A percentile compares a stretch with the other conserved stretches of the same genome.
These are phyloP conservation scores for Athalia rosae DNA, from an alignment of 2,888 invertebrate genomes.

Conservation along the genomic window DNA sequence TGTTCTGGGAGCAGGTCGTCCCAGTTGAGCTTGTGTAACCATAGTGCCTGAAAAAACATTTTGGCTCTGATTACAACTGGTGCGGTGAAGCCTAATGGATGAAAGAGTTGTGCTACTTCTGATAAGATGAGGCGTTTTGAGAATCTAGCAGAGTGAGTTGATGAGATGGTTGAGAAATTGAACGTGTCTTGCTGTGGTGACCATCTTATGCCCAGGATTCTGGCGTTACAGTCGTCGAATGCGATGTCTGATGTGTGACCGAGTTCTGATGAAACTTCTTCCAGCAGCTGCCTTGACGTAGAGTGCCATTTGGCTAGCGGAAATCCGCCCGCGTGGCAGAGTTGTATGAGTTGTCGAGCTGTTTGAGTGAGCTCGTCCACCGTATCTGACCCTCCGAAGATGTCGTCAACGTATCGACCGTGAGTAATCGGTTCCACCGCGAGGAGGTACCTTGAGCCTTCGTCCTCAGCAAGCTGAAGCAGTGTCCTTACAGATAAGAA, in stretches of 20 bases:
- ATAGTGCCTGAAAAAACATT: conserved; percentile 10
- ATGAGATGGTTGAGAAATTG: conserved; percentile 13
- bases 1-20: conserved; percentile 17
- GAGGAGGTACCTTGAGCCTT: conserved; percentile 44
- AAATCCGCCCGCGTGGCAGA: conserved; percentile 21
- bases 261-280: background rate
- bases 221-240: background rate
- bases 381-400: conserved; percentile 47
- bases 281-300: too few relatives aligned
- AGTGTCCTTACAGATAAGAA: conserved; percentile 42
- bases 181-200: background rate
- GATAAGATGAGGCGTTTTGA: conserved; percentile 2
- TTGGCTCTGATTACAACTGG: conserved; percentile 15
- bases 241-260: background rate
- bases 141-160: background rate
- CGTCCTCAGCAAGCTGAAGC: conserved; percentile 45
- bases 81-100: conserved; percentile 18
- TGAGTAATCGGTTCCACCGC: conserved; percentile 37
- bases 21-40: background rate
- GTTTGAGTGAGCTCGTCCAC: conserved; percentile 2
- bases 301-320: conserved; percentile 17
- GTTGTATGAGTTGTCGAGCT: background rate
- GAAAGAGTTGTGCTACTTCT: conserved; percentile 13
- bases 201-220: background rate
- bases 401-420: conserved; percentile 49